Evolutionary conservation across 2,888 invertebrate genomes (phyloP), one percentile per base, ranked within the genome.

Genomic region (Pantelozetes paolii): DNA sequence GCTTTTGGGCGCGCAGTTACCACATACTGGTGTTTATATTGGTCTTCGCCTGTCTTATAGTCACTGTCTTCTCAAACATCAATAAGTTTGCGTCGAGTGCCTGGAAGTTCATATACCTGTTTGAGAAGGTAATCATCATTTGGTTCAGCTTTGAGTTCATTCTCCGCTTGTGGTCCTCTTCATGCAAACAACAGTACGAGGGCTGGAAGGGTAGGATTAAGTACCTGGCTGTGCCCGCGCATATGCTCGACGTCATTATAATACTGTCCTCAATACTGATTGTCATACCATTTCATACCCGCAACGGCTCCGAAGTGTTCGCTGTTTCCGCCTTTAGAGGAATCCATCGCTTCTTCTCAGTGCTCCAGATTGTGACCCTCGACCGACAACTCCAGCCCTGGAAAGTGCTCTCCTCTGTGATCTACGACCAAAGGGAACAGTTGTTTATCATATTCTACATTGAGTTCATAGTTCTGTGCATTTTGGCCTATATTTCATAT

Each of bases 391-490:
- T 74, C 18, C 70, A 70, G 32, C 74, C 74, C 26, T 74, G 74
- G 74, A 64, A 40, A 45, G 36, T 74, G 28, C 70, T 74, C 20
- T 50, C 32, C 1, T 74, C 74, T 2, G 74, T 74, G 6, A 50
- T 74, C n/a, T 74, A 74, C 40, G 74, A 70, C 15, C 74, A 74
- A 28, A 70, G 74, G 30, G 74, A 74, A 71, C 74, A 74, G 59
- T 45, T 74, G 57, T 23, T 71, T 32, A 74, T 74, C 28, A 74
- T 70, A 32, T 71, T 70, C 32, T 74, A 74, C 20, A 64, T 74
- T 9, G 74, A 70, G 32, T 57, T 74, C 48, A 42, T 74, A 13
- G 40, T 70, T 1, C 32, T 74, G 18, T 74, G 71, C n/a, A 42
- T 74, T n/a, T 40, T 74, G 9, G 62, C 71, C 23, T 74, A 71